These are phyloP conservation scores for Melanophora roralis DNA, from an alignment of 2,888 invertebrate genomes.

Conservation along the genomic window DNA sequence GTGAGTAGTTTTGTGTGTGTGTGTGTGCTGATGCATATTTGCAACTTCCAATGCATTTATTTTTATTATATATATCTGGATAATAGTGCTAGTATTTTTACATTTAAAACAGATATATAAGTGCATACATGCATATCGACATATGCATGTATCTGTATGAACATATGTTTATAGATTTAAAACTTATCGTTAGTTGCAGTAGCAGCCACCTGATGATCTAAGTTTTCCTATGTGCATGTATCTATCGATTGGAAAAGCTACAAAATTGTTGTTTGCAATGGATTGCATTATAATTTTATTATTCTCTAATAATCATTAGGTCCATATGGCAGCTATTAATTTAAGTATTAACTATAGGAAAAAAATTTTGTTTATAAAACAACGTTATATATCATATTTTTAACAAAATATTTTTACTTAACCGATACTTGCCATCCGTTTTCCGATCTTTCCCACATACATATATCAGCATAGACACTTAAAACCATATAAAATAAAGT, in stretches of 20 bases:
- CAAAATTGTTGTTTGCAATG: slow-evolving; percentile 63
- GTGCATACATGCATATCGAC: no score
- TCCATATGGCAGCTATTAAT: no score
- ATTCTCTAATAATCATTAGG: no score
- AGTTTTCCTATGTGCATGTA: slow-evolving; percentile 47
- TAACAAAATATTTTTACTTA: no score
- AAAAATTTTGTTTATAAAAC: no score
- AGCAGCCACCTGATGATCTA: slow-evolving; percentile 56
- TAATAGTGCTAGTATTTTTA: slow-evolving; percentile 6
- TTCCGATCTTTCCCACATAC: no score
- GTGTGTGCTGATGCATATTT: neutral
- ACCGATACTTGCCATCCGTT: no score
- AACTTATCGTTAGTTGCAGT: slow-evolving; percentile 3
- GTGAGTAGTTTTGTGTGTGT: slow-evolving; percentile 1
- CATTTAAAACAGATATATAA: no score
- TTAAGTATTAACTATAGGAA: no score
- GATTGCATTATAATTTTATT: neutral
- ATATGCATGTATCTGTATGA: slow-evolving; percentile 31
- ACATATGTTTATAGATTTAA: slow-evolving; percentile 18
- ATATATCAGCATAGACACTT: no score
- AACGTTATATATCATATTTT: no score
- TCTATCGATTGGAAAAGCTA: slow-evolving; percentile 53
- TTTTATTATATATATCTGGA: slow-evolving; percentile 21
- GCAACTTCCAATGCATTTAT: slow-evolving; percentile 39
- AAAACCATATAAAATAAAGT: no score